These are phyloP conservation scores for Elegia similella DNA, from an alignment of 2,888 invertebrate genomes.

Conservation along the genomic window DNA sequence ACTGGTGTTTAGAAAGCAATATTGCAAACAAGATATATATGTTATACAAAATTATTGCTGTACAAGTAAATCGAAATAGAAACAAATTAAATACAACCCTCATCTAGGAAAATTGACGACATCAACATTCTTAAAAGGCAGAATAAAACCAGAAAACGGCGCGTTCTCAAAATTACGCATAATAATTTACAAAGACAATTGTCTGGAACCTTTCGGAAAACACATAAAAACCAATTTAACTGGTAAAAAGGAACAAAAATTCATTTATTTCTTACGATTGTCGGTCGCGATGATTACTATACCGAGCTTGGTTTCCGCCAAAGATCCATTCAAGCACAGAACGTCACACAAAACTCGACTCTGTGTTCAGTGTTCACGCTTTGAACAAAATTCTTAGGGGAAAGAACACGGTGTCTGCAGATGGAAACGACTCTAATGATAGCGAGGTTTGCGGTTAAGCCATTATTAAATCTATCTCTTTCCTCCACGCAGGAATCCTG, in stretches of 20 bases:
- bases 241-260: conserved; percentile 50
- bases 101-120: too few species aligned
- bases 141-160: conserved; percentile 31
- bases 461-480: conserved; percentile 70
- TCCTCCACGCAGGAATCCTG: conserved; percentile 49
- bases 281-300: conserved; percentile 59
- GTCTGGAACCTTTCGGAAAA: conserved; percentile 54
- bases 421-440: conserved; percentile 72
- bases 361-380: conserved; percentile 15
- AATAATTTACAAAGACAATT: conserved; percentile 46
- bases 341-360: conserved; percentile 26
- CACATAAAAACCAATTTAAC: conserved; percentile 68
- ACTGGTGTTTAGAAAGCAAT: too few species aligned
- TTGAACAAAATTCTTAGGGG: conserved; percentile 24
- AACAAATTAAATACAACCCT: too few species aligned
- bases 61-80: too few species aligned
- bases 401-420: conserved; percentile 43
- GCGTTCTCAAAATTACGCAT: conserved; percentile 51
- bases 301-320: conserved; percentile 59
- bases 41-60: too few species aligned
- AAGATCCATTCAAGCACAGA: conserved; percentile 27
- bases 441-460: conserved; percentile 69
- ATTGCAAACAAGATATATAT: too few species aligned
- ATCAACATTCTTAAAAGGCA: neutral
- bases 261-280: conserved; percentile 74